These are phyloP conservation scores for Nephrotoma flavescens DNA, from an alignment of 2,888 invertebrate genomes.

Conservation along the genomic window DNA sequence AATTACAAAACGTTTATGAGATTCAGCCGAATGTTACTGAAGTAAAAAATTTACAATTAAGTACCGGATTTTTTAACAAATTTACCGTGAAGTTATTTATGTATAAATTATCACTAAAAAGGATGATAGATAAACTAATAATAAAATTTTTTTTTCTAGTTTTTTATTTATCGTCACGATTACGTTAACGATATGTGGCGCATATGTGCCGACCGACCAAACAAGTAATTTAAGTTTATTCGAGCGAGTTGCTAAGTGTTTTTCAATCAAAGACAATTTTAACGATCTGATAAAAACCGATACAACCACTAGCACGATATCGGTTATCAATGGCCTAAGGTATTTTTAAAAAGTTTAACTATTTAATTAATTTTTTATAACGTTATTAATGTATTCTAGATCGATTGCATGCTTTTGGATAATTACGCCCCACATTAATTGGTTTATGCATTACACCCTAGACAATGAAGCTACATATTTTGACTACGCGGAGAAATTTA, in stretches of 20 bases:
- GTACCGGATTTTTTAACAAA: slow-evolving; percentile 23
- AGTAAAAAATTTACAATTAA: slow-evolving; percentile 26
- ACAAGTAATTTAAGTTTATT: background rate
- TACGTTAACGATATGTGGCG: background rate
- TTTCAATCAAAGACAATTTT: slow-evolving; percentile 24
- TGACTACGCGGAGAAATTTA: slow-evolving; percentile 25
- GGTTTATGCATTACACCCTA: slow-evolving; percentile 32
- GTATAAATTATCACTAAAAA: background rate
- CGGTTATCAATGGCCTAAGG: slow-evolving; percentile 28
- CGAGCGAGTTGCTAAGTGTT: slow-evolving; percentile 23
- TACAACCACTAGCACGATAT: slow-evolving; percentile 19
- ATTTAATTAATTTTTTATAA: background rate
- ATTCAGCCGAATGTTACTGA: slow-evolving; percentile 26
- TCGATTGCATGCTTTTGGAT: slow-evolving; percentile 30
- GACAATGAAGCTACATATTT: slow-evolving; percentile 28
- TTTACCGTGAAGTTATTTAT: slow-evolving; percentile 14
- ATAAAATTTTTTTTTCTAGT: background rate
- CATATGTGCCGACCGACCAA: background rate
- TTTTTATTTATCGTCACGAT: background rate
- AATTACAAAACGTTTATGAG: slow-evolving; percentile 26
- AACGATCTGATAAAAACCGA: slow-evolving; percentile 1
- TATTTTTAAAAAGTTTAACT: background rate
- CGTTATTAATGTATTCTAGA: slow-evolving; percentile 10
- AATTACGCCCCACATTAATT: slow-evolving; percentile 28
- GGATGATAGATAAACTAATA: background rate